These are phyloP conservation scores for Drosophila prolongata DNA, from an alignment of 2,888 invertebrate species.

Conservation along the genomic window DNA sequence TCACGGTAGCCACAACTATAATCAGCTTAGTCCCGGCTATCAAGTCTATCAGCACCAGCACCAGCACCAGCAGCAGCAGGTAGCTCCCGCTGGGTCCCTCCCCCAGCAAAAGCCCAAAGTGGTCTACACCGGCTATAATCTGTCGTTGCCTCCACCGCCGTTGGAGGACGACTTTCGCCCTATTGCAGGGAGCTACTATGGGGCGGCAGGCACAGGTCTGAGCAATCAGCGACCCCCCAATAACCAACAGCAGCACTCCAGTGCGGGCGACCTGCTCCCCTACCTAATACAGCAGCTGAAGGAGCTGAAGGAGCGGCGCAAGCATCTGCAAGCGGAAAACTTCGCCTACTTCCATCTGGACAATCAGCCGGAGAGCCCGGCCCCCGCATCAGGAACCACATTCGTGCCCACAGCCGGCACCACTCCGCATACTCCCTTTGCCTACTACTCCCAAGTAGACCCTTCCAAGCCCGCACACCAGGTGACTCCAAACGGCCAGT, in stretches of 20 bases:
- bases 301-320: constrained; percentile 81
- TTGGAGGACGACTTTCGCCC: constrained; percentile 77
- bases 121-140: constrained; percentile 75
- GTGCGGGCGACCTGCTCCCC: constrained; percentile 71
- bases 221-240: constrained; percentile 55
- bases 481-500: constrained; percentile 86
- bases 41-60: constrained; percentile 57
- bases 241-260: constrained; percentile 55
- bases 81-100: constrained; percentile 22
- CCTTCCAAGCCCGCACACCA: constrained; percentile 49
- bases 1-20: constrained; percentile 58
- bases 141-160: constrained; percentile 74
- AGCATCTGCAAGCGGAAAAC: constrained; percentile 78
- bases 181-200: constrained; percentile 72
- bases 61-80: constrained; percentile 28
- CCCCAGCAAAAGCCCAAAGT: constrained; percentile 65
- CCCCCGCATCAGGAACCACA: neutral
- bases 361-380: constrained; percentile 61
- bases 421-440: constrained; percentile 28
- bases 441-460: constrained; percentile 49
- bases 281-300: constrained; percentile 80
- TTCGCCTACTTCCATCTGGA: constrained; percentile 85
- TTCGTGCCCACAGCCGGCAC: constrained; percentile 33
- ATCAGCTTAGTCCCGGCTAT: constrained; percentile 63
- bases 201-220: constrained; percentile 33